These are phyloP conservation scores for Drosophila tristis DNA, from an alignment of 1,140 invertebrate genomes.

Conservation along the genomic window DNA sequence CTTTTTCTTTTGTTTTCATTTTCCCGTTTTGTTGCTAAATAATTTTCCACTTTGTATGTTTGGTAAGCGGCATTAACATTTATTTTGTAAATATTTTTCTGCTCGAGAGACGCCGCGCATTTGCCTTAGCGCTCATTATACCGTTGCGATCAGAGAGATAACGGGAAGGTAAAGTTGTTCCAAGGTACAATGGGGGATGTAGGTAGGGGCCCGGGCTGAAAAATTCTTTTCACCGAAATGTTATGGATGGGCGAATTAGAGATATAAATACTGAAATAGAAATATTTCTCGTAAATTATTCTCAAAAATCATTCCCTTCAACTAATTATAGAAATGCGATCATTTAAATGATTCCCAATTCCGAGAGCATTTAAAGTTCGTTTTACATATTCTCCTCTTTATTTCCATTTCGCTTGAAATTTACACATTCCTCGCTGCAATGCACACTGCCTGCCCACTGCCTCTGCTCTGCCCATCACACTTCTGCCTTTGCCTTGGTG, in stretches of 20 bases:
- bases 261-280: neutral
- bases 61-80: slow-evolving; percentile 31
- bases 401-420: slow-evolving; percentile 47
- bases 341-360: slow-evolving; percentile 5
- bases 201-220: neutral
- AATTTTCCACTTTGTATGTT: slow-evolving; percentile 46
- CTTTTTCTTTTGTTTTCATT: slow-evolving; percentile 8
- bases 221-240: neutral
- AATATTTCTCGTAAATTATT: neutral
- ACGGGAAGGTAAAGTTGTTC: slow-evolving; percentile 6
- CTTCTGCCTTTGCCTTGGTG: slow-evolving; percentile 12
- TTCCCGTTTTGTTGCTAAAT: slow-evolving; percentile 32
- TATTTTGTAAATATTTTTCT: slow-evolving; percentile 24
- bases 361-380: slow-evolving; percentile 11
- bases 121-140: slow-evolving; percentile 39
- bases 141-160: slow-evolving; percentile 39
- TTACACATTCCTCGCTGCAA: slow-evolving; percentile 15
- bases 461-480: neutral
- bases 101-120: slow-evolving; percentile 52
- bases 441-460: neutral
- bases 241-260: neutral
- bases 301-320: neutral
- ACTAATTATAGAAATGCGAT: slow-evolving; percentile 15
- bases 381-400: slow-evolving; percentile 5
- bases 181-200: slow-evolving; percentile 14